Conservation (phyloP, 2,888 invertebrate species). For the Lepas anatifera region DNA sequence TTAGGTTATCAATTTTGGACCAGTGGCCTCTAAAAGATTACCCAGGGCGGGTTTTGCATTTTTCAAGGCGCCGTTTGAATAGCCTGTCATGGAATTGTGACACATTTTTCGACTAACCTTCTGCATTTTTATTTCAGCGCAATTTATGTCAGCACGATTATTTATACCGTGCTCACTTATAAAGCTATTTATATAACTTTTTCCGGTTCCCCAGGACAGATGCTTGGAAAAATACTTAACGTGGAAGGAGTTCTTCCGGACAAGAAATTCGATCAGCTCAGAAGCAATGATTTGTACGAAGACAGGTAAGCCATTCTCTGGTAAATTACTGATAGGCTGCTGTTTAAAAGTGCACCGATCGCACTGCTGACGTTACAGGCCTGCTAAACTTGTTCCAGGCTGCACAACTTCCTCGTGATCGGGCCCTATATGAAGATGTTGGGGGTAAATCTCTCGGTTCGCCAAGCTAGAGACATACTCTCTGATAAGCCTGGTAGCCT, state of each 20-base stretch:
- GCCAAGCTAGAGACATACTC: background rate
- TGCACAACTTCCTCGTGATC: background rate
- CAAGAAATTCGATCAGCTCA: background rate
- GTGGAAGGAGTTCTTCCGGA: background rate
- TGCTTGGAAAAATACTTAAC: background rate
- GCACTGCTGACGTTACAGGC: too few relatives aligned
- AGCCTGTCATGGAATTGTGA: slow-evolving; percentile 15
- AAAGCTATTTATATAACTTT: background rate
- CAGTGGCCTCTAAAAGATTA: background rate
- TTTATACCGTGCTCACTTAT: too few relatives aligned
- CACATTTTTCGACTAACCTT: background rate
- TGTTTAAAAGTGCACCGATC: too few relatives aligned
- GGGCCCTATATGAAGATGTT: background rate
- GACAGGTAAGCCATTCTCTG: slow-evolving; percentile 9
- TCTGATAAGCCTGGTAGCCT: background rate
- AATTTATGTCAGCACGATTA: too few relatives aligned
- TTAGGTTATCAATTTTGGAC: too few relatives aligned
- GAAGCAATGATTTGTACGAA: background rate
- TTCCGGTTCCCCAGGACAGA: background rate
- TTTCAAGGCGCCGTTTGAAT: background rate
- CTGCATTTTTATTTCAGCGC: too few relatives aligned
- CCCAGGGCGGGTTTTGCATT: too few relatives aligned
- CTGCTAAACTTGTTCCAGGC: background rate
- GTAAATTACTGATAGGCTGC: too few relatives aligned
- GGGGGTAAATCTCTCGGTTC: background rate